Evolutionary conservation across 2,113 vertebrate genomes (phyloP).

Genomic region (Puffinus mauretanicus): DNA sequence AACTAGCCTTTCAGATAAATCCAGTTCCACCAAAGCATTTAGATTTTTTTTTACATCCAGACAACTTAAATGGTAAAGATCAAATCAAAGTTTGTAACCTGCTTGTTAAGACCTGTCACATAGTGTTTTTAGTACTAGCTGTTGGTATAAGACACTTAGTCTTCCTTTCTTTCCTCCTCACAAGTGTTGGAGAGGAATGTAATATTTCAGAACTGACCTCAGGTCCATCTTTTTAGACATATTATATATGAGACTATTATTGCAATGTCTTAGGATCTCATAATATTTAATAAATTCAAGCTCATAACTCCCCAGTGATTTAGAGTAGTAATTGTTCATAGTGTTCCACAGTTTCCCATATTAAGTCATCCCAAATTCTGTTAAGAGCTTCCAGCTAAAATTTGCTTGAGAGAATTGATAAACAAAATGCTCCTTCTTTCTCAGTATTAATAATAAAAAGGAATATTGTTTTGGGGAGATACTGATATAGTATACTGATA

Average conservation of each 20-base stretch:
- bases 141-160: neutral
- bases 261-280: neutral
- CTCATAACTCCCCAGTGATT: neutral
- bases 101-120: neutral
- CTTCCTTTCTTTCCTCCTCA: neutral
- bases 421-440: neutral
- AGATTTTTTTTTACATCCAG: neutral
- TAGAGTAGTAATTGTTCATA: neutral
- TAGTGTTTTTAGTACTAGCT: neutral
- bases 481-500: neutral
- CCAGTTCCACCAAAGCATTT: neutral
- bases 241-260: neutral
- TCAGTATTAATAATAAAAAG: neutral
- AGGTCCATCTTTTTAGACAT: neutral
- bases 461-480: neutral
- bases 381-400: neutral
- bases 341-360: neutral
- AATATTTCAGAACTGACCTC: neutral
- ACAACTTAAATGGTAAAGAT: neutral
- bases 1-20: neutral
- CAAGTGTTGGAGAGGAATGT: neutral
- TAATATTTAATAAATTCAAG: constrained; percentile 16
- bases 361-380: neutral
- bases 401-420: neutral
- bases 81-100: neutral